Evolutionary conservation across 2,113 vertebrate genomes (phyloP).

Genomic region (Todiramphus saurophagus): DNA sequence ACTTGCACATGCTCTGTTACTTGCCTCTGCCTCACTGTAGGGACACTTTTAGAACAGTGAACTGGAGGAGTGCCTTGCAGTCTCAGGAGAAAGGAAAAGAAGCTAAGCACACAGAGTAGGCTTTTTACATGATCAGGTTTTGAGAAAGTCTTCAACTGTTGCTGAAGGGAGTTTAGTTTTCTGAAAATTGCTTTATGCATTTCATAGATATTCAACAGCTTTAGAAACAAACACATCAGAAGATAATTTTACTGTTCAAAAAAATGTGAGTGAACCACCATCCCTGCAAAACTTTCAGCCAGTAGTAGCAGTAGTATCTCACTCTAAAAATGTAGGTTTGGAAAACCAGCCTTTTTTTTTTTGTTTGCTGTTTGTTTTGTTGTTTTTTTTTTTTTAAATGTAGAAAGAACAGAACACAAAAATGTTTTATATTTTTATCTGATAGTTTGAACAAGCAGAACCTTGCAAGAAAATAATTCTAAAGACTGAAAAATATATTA

Average conservation of each 20-base stretch:
- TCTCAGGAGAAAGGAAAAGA: neutral
- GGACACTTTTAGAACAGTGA: neutral
- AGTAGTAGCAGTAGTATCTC: neutral
- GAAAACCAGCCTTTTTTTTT: neutral
- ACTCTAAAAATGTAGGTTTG: neutral
- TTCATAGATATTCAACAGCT: neutral
- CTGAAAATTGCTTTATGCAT: neutral
- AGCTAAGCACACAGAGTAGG: neutral
- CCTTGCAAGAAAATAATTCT: constrained; percentile 70
- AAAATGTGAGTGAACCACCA: neutral
- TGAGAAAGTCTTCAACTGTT: neutral
- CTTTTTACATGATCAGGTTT: neutral
- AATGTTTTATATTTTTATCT: constrained; percentile 49
- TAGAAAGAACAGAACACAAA: neutral
- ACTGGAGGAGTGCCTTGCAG: neutral
- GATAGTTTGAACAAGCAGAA: constrained; percentile 47
- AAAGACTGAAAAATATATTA: constrained; percentile 65
- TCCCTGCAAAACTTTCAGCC: neutral
- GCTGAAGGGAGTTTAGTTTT: neutral
- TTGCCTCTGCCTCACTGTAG: neutral
- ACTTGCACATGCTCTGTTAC: fast-evolving
- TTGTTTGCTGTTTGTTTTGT: no score
- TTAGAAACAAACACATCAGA: neutral
- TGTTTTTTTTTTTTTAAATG: neutral
- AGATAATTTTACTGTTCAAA: neutral